phyloP scores from a whole-genome alignment of 2,113 vertebrate genomes.

The Nasalis larvatus region DNA sequence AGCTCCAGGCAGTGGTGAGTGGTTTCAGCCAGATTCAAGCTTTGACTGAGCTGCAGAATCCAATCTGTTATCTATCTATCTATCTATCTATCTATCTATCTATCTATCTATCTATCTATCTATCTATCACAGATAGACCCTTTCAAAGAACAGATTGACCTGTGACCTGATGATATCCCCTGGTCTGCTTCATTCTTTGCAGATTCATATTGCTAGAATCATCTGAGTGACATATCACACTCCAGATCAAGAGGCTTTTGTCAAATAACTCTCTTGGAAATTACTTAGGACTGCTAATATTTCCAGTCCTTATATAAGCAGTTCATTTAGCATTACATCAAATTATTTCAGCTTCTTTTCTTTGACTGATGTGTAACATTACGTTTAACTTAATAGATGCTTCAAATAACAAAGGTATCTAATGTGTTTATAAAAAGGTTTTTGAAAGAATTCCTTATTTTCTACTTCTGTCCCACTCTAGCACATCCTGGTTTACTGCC shows the following conservation, averaged over 20 bases:
- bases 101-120: background rate
- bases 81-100: background rate
- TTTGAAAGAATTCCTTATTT: background rate
- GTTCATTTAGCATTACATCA: background rate
- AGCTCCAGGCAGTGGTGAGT: background rate
- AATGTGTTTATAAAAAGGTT: background rate
- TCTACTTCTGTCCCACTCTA: background rate
- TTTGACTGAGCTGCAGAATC: background rate
- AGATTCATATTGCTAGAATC: background rate
- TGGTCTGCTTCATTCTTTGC: background rate
- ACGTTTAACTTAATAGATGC: background rate
- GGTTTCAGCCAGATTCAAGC: background rate
- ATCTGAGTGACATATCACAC: slow-evolving; percentile 17
- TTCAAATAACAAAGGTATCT: background rate
- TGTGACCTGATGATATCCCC: background rate
- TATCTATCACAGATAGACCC: background rate
- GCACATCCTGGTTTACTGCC: background rate
- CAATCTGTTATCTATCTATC: background rate
- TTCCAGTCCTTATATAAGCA: background rate
- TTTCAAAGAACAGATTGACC: slow-evolving; percentile 25
- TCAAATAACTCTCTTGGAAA: background rate
- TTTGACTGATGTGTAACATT: background rate
- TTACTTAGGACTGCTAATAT: background rate
- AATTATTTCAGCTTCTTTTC: background rate
- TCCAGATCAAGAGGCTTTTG: background rate